Base-by-base conservation (phyloP, 2,888 invertebrate species). In the Drosophila stalkeri region DNA sequence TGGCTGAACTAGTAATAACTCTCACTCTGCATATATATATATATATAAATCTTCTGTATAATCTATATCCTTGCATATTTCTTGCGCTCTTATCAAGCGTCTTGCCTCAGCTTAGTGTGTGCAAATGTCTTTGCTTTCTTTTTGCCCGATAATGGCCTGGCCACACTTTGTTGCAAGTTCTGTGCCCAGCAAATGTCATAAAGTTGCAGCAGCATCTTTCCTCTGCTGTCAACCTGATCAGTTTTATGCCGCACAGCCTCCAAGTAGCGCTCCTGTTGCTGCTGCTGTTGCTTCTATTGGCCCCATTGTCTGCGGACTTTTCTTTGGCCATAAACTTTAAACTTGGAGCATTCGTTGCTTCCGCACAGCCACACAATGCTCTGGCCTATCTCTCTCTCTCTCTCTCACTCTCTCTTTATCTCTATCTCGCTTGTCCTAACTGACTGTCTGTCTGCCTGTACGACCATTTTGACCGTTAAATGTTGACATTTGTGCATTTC, bases 401-500 rank as follows among this genome's bases (percentile, higher is more conserved):
- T 16, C 11, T 18, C 51, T 14, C 8, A 66, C 49, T 27, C 56
- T 41, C 20, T 67, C 39, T 56, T 51, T 62, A 27, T 47, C 47
- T 62, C 54, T 16, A 8, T 56, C 44, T 46, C 51, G 39, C 14
- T 23, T 27, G 23, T 43, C 52, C 49, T 23, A 14, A 14, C 47
- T 56, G 41, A 69, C 60, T 61, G 20, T 61, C 62, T 67, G 46
- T 62, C 68, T 56, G 62, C 43, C 41, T 66, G 61, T 62, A 56
- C 77, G 79, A 85, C 81, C 88, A 81, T 86, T 86, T 80, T 88
- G 89, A 86, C 83, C 86, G 86, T 86, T 86, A 88, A 86, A 88
- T 86, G 86, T 86, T 86, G 89, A 88, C 86, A 88, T 86, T 88
- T 86, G 89, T 86, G 89, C 86, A 86, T 86, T 86, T 86, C 86